Evolutionary conservation across 1,140 invertebrate species (phyloP).

Genomic region (Drosophila serrata): DNA sequence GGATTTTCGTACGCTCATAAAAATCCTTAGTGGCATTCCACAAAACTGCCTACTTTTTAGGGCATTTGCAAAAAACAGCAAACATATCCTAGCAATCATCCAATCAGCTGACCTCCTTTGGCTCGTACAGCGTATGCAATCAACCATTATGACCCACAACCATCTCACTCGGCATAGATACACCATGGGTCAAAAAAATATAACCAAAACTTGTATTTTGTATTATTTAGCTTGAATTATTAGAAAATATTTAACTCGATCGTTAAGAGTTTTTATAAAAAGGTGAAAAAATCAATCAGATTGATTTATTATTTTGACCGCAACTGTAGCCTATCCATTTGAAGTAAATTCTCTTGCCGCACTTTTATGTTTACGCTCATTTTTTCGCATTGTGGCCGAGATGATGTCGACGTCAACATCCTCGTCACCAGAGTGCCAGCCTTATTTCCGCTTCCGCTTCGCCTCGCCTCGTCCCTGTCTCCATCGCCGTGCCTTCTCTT

Average conservation of each 20-base stretch:
- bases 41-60: conserved; percentile 56
- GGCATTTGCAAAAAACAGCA: conserved; percentile 32
- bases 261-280: not conserved
- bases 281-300: not conserved
- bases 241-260: not conserved
- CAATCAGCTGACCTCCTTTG: conserved; percentile 77
- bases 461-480: not conserved
- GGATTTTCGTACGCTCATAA: conserved; percentile 24
- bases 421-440: conserved; percentile 65
- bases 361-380: conserved; percentile 79
- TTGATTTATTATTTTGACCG: not conserved
- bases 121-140: conserved; percentile 66
- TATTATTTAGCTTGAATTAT: not conserved
- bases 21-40: conserved; percentile 17
- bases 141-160: conserved; percentile 60
- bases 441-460: conserved; percentile 32
- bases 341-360: conserved; percentile 65
- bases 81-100: conserved; percentile 61
- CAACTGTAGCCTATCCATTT: conserved; percentile 24
- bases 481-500: conserved; percentile 1
- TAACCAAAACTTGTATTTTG: too few species aligned
- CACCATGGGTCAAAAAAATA: not conserved
- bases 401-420: conserved; percentile 80
- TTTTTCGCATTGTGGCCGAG: conserved; percentile 69
- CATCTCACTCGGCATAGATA: conserved; percentile 4